Evolutionary conservation across 1,140 invertebrate species (phyloP).

Genomic region (Brachionus paranguensis): DNA sequence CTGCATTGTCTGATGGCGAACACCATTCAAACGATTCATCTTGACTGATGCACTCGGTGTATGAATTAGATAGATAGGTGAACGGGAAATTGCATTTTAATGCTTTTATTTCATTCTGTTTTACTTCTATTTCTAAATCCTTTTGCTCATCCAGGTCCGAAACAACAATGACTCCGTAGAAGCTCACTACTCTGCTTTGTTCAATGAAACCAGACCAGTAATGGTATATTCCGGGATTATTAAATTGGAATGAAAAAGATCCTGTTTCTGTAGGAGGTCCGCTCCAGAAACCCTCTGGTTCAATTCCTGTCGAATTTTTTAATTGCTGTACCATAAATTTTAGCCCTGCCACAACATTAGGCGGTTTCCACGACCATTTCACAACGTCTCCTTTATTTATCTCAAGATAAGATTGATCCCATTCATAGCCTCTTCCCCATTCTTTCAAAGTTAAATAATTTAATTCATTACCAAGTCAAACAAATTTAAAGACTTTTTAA

Average conservation of each 20-base stretch:
- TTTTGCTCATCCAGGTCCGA: slow-evolving; percentile 39
- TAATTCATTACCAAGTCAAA: too few relatives aligned
- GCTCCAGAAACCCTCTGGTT: background rate
- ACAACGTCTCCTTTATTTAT: slow-evolving; percentile 44
- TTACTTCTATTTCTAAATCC: background rate
- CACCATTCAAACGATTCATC: background rate
- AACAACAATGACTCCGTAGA: slow-evolving; percentile 45
- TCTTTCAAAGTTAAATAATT: background rate
- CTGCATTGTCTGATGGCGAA: background rate
- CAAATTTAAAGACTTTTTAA: background rate
- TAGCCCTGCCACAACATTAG: slow-evolving; percentile 26
- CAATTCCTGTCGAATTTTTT: background rate
- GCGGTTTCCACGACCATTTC: slow-evolving; percentile 44
- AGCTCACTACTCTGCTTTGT: slow-evolving; percentile 39
- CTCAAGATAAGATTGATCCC: background rate
- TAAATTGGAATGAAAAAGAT: slow-evolving; percentile 44
- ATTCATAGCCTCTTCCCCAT: slow-evolving; percentile 13
- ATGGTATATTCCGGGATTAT: slow-evolving; percentile 44
- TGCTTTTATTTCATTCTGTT: background rate
- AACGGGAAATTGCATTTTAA: background rate
- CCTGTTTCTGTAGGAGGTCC: slow-evolving; percentile 9
- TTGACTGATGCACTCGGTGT: background rate
- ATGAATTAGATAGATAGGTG: background rate
- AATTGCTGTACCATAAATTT: slow-evolving; percentile 43
- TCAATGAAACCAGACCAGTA: slow-evolving; percentile 47